Evolutionary conservation across 2,113 vertebrate genomes (phyloP), one percentile per base, ranked within the genome.

Genomic region (Zosterops lateralis): DNA sequence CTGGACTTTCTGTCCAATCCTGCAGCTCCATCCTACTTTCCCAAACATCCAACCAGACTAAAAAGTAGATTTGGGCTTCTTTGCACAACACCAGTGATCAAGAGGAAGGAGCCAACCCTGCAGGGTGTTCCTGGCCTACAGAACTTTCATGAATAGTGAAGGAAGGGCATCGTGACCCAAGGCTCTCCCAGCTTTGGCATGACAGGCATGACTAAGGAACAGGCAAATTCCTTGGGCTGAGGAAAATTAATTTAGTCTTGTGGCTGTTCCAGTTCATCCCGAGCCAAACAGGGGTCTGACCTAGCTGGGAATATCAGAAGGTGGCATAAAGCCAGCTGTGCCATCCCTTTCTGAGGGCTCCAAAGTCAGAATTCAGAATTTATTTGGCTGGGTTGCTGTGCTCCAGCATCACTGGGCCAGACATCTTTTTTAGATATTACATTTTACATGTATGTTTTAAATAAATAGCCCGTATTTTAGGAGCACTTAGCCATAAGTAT

Each of bases 391-490:
- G 18, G 17, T 64, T 76, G 73, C 85, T 68, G 40, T 74, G 40
- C 65, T 80, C 40, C 91, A 57, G 70, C 68, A 76, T 77, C 5
- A 1, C 47, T 45, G 87, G 89, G 75, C 57, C 2, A 17, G 92
- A 80, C 85, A 96, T 85, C 89, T 90, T 95, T 94, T 95, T 85
- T 82, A 93, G 87, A 91, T 80, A 94, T 89, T 95, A 95, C 38
- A 73, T 95, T 96, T 96, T 96, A 91, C 77, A 89, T 93, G 89
- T 91, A 96, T 92, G 92, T 95, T 96, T 97, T 96, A 96, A 97
- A 97, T 96, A 96, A 97, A 96, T 96, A 97, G 74, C 67, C 65
- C 85, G 72, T 93, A 85, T 89, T 97, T 97, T 93, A 97, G 97
- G 92, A 97, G 93, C 83, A 95, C 86, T 96, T 97, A 96, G 83